Base-by-base conservation (phyloP, 2,888 invertebrate species). In the Eulithis prunata region DNA sequence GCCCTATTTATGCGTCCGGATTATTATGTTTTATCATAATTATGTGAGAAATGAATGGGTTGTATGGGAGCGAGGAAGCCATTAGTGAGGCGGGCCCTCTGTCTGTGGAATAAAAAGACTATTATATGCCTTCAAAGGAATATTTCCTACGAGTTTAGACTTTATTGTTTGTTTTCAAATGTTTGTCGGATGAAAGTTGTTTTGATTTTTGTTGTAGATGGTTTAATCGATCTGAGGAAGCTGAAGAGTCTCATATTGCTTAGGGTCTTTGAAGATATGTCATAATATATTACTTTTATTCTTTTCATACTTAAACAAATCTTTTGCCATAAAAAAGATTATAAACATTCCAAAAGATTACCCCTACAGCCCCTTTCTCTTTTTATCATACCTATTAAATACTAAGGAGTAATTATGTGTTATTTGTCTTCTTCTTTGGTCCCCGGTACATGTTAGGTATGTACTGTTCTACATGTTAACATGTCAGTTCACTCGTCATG, bases 41-140 rank as follows among this genome's bases (percentile, higher is more conserved):
- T 77, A 75, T 76, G 75, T 78, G 81, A 76, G 77, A 76, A 77
- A 73, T 79, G 81, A 78, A 80, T 78, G 74, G 75, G 62, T 55
- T 58, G 65, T 65, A 67, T 69, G 69, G 68, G 64, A 69, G 71
- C 69, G 59, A 65, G 64, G 71, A 64, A 66, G 69, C 75, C 80
- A 81, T 78, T 78, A 78, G 78, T 62, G 75, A 70, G 73, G 66
- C 73, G 74, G 78, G 72, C 71, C 73, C 75, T 81, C 81, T 77
- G 75, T 81, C 79, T 49, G 57, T 41, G 46, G 47, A 59, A 58
- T 52, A 69, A 61, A 66, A 69, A 64, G 41, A 45, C 67, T 64
- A 67, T 64, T 70, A 71, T 66, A 63, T 65, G 67, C 67, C 61
- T 69, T 70, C 71, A 69, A 67, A 71, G 69, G 69, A 71, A 68